Percentiles rank a stretch among this genome's conserved stretches.
Evolutionary conservation across 1,140 invertebrate genomes (phyloP).

Genomic region (Copidosoma floridanum): DNA sequence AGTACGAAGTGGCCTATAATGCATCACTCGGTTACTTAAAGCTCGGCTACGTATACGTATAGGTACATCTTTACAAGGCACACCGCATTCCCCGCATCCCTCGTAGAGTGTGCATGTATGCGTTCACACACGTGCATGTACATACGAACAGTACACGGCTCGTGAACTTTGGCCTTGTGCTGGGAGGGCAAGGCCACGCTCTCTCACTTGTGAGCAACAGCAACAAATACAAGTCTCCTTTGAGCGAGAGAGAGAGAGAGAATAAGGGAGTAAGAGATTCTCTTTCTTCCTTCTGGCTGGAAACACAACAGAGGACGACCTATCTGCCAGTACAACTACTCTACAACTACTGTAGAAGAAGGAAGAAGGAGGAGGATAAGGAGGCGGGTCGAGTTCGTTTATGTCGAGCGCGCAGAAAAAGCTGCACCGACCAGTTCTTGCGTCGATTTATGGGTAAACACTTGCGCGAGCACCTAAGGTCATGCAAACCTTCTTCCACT

Average conservation of each 20-base stretch:
- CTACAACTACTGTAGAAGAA: no score
- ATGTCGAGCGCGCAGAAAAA: conserved; percentile 37
- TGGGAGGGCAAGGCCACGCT: conserved; percentile 40
- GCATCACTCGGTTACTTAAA: no score
- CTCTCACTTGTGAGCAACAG: conserved; percentile 1
- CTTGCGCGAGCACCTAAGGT: conserved; percentile 37
- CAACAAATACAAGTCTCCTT: neutral
- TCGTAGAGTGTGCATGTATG: neutral
- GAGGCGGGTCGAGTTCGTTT: no score
- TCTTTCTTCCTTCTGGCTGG: neutral
- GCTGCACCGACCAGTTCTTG: conserved; percentile 44
- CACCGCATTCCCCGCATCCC: no score
- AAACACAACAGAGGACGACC: no score
- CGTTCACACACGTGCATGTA: neutral
- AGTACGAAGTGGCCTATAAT: neutral
- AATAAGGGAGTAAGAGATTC: neutral
- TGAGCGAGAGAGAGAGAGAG: neutral
- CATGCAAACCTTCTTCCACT: conserved; percentile 42
- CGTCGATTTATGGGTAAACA: conserved; percentile 47
- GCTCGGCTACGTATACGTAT: no score
- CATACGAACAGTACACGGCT: conserved; percentile 18
- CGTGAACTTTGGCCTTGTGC: conserved; percentile 45
- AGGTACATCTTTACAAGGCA: no score
- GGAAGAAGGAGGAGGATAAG: no score
- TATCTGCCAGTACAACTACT: no score